Evolutionary conservation across 2,797 vertebrate species (phyloP).

Genomic region (Pygocentrus nattereri): DNA sequence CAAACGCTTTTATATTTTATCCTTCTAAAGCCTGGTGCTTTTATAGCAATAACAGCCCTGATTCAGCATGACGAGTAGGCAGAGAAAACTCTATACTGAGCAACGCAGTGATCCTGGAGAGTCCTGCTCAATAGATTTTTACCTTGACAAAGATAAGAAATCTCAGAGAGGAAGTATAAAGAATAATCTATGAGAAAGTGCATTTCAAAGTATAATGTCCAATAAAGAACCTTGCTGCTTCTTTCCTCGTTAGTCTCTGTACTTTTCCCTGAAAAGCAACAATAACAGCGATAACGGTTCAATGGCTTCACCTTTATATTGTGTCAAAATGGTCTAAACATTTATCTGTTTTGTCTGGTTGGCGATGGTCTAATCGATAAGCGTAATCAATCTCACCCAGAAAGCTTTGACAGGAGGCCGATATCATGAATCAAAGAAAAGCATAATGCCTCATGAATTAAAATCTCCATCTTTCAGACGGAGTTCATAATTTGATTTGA

Average conservation of each 20-base stretch:
- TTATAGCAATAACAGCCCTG: not conserved
- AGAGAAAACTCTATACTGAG: not conserved
- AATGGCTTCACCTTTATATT: not conserved
- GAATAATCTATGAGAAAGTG: not conserved
- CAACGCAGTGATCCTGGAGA: no score
- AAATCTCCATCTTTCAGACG: not conserved
- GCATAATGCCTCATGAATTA: not conserved
- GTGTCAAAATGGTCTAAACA: not conserved
- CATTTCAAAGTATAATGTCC: constrained; percentile 14
- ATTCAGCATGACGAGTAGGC: constrained; percentile 7
- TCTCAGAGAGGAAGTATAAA: constrained; percentile 2
- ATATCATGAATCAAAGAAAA: constrained; percentile 8
- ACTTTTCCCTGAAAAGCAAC: not conserved
- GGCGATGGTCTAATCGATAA: not conserved
- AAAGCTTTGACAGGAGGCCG: not conserved
- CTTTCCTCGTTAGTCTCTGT: not conserved
- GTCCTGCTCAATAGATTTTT: not conserved
- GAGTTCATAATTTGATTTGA: not conserved
- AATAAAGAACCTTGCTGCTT: not conserved
- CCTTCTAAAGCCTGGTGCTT: not conserved
- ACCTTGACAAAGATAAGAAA: not conserved
- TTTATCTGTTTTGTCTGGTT: not conserved
- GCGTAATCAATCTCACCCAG: constrained; percentile 9
- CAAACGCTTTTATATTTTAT: not conserved
- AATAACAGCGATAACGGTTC: not conserved